Conservation (phyloP, 2,888 invertebrate genomes). For the Acleris cristana region DNA sequence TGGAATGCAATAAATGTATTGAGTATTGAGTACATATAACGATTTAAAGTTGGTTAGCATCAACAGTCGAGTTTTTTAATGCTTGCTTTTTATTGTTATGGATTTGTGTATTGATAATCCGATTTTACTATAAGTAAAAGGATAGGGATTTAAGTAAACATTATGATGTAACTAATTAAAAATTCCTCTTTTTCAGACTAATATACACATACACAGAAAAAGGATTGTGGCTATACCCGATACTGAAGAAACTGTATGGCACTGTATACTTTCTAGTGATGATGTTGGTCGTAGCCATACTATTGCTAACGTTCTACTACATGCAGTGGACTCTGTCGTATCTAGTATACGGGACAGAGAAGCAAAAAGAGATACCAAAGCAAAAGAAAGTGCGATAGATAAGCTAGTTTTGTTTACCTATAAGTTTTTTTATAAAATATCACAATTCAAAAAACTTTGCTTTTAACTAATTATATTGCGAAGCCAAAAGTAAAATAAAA, state of each 20-base stretch:
- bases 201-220: slow-evolving; percentile 39
- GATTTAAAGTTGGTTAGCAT: too few species aligned
- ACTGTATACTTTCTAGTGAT: slow-evolving; percentile 36
- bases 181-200: slow-evolving; percentile 36
- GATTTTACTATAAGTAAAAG: too few species aligned
- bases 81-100: too few species aligned
- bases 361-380: slow-evolving; percentile 4
- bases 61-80: too few species aligned
- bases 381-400: slow-evolving; percentile 12
- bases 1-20: too few species aligned
- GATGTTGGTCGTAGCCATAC: not conserved
- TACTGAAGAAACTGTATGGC: slow-evolving; percentile 36
- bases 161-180: too few species aligned
- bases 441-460: too few species aligned
- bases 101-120: too few species aligned
- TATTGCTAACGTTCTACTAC: slow-evolving; percentile 28
- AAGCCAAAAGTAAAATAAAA: too few species aligned
- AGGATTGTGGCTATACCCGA: slow-evolving; percentile 39
- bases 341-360: slow-evolving; percentile 31
- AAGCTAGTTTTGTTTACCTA: not conserved
- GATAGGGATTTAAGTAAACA: too few species aligned
- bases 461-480: too few species aligned
- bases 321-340: slow-evolving; percentile 29
- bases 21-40: too few species aligned
- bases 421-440: not conserved